Evolutionary conservation across 2,888 invertebrate genomes (phyloP).

Genomic region (Drosophila setosimentum): DNA sequence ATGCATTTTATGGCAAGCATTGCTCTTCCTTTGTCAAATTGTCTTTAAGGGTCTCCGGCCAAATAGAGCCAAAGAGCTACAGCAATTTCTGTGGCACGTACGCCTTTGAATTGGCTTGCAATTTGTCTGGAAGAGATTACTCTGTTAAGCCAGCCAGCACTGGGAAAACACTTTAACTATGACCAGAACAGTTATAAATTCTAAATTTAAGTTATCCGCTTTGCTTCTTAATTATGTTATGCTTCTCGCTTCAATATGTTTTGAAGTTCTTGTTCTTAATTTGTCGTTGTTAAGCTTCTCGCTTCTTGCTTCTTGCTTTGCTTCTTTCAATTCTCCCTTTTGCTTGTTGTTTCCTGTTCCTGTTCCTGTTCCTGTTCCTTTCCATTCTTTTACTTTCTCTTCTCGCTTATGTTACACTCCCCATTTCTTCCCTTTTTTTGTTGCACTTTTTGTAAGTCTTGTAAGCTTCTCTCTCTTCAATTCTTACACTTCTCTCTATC

Average conservation of each 20-base stretch:
- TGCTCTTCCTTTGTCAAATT: neutral
- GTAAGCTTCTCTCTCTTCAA: neutral
- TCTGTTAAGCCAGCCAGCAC: neutral
- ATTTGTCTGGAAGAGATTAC: constrained; percentile 3
- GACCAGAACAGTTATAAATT: neutral
- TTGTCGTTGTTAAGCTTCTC: neutral
- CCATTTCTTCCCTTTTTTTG: neutral
- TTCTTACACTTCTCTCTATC: neutral
- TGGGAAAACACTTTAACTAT: neutral
- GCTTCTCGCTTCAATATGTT: neutral
- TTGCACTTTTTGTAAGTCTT: neutral
- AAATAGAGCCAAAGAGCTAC: neutral
- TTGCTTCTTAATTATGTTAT: neutral
- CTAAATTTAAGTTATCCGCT: neutral
- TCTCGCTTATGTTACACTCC: neutral
- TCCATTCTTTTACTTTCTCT: neutral
- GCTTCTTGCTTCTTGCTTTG: neutral
- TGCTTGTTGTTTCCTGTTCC: neutral
- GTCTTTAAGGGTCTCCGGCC: neutral
- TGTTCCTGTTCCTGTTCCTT: too few relatives aligned
- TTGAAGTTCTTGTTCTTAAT: neutral
- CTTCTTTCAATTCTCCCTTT: neutral
- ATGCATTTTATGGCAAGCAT: neutral
- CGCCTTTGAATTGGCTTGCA: constrained; percentile 1
- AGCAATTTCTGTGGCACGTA: neutral